Evolutionary conservation across 2,888 invertebrate species (phyloP).

Genomic region (Myopa tessellatipennis): DNA sequence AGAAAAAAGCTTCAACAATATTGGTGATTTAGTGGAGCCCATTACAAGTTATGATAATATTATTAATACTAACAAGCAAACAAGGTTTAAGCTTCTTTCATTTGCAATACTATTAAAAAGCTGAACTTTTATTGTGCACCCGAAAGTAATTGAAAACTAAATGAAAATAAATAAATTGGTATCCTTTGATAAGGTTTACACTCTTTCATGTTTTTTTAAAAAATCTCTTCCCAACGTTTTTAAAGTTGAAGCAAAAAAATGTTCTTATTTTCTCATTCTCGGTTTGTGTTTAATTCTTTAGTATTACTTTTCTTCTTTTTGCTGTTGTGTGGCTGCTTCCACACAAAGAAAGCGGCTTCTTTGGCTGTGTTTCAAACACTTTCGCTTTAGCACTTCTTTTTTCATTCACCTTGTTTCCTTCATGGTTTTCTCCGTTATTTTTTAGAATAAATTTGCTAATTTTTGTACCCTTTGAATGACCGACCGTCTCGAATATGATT

Average conservation of each 20-base stretch:
- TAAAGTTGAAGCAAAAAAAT: not conserved
- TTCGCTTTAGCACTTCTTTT: not conserved
- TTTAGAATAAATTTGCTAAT: constrained; percentile 28
- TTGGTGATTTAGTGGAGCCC: too few species aligned
- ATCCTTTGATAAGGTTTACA: too few species aligned
- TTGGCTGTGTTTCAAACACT: constrained; percentile 6
- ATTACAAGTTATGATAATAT: too few species aligned
- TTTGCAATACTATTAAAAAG: too few species aligned
- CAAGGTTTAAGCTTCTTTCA: too few species aligned
- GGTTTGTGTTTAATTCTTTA: not conserved
- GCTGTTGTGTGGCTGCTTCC: not conserved
- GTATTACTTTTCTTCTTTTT: not conserved
- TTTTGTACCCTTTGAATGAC: constrained; percentile 29
- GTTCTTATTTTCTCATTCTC: not conserved
- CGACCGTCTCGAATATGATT: constrained; percentile 33
- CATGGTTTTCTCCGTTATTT: not conserved
- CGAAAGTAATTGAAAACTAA: too few species aligned
- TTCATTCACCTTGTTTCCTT: not conserved
- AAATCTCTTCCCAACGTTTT: not conserved
- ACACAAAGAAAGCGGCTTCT: constrained; percentile 17
- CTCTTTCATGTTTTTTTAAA: not conserved
- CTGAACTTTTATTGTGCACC: too few species aligned
- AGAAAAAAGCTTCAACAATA: too few species aligned
- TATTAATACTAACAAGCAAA: too few species aligned
- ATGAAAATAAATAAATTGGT: too few species aligned